These are phyloP conservation scores for Rhabdomys dilectus DNA, from an alignment of 2,113 vertebrate genomes.

Conservation along the genomic window DNA sequence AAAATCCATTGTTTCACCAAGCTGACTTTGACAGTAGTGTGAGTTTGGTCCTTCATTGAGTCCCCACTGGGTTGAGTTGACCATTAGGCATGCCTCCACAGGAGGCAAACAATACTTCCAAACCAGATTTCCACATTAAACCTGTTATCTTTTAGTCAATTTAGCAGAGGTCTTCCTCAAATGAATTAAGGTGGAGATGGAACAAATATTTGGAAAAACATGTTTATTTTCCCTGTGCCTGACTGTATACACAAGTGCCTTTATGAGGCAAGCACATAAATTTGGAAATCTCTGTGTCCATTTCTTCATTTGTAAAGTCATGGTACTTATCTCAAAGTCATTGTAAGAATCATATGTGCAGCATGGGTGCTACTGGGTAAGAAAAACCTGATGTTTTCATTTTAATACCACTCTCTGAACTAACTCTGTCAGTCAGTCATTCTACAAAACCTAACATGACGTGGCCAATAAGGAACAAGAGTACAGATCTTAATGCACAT, in stretches of 20 bases:
- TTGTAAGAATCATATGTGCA: neutral
- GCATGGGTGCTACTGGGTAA: neutral
- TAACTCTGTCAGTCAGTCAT: neutral
- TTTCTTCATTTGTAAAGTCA: neutral
- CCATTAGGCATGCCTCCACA: neutral
- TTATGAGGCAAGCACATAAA: neutral
- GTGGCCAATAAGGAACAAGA: neutral
- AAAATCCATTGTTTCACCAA: neutral
- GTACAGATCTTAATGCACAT: neutral
- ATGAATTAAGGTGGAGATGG: neutral
- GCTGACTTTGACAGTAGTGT: neutral
- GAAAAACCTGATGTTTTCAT: neutral
- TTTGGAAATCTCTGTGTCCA: conserved; percentile 9
- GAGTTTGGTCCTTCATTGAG: neutral
- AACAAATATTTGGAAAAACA: neutral
- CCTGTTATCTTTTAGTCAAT: conserved; percentile 5
- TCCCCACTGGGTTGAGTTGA: neutral
- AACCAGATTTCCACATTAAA: conserved; percentile 22
- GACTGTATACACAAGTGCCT: neutral
- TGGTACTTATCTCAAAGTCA: neutral
- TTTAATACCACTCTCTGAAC: neutral
- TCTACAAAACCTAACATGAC: neutral
- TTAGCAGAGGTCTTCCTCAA: neutral
- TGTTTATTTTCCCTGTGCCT: neutral
- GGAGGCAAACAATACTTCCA: neutral